Base-by-base conservation (phyloP, 1,140 invertebrate species). In the Spodoptera litura region DNA sequence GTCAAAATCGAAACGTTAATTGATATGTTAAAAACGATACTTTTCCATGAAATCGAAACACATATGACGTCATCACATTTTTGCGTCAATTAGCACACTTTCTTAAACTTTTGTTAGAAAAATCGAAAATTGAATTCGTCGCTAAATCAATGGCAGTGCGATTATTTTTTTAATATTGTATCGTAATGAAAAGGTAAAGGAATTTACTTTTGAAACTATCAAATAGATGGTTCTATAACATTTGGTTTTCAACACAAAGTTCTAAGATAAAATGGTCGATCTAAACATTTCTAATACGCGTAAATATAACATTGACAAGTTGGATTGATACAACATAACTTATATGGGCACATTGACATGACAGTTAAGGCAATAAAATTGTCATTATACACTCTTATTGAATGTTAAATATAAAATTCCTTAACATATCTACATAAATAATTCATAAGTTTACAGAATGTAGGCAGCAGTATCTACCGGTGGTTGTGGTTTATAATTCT, bases 311-410 rank as follows among this genome's bases (percentile, higher is more conserved):
- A 27, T 53, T 70, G 66, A 70, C 66, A 70, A 27, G 2, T n/a
- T 31, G 12, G 66, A 70, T 70, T 53, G 66, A 70, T 12, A 71
- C 31, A 25, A 56, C 53, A 56, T 71, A 71, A 71, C 51, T 55
- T 71, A 70, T 70, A 71, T 71, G 52, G 52, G 15, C 51, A 56
- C n/a, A 13, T 20, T 15, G 31, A 71, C 68, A 71, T 38, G 68
- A 71, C 68, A 71, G 53, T 49, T 52, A 70, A 49, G 13, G 61
- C 55, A 71, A 71, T 71, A 71, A 71, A 71, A 71, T 71, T 27
- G 68, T 71, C 68, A 71, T 56, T 71, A 55, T 12, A 56, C 68
- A 71, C 68, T 56, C 68, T 71, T 71, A 56, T 71, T 70, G 66
- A 70, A 70, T 70, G 66, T 52, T 70, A 70, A 70, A 70, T 68